These are phyloP conservation scores for Drosophila lacteicornis DNA, from an alignment of 1,140 invertebrate genomes.

Conservation along the genomic window DNA sequence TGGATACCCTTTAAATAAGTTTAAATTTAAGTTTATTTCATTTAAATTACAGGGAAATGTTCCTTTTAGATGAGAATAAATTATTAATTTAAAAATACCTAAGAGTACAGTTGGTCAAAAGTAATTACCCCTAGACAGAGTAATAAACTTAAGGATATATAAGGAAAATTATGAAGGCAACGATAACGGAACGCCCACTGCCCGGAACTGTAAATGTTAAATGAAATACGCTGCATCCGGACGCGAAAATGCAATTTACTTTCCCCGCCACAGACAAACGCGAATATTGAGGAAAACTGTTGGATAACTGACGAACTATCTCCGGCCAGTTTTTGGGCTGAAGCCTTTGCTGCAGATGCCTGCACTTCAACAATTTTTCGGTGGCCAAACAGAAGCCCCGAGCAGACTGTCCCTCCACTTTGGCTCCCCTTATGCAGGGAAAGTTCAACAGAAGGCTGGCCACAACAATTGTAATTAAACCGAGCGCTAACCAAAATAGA, in stretches of 20 bases:
- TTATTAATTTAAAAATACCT: background rate
- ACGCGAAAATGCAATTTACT: slow-evolving; percentile 79
- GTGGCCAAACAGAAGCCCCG: slow-evolving; percentile 31
- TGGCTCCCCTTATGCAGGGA: slow-evolving; percentile 1
- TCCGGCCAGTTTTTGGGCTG: slow-evolving; percentile 13
- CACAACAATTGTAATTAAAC: slow-evolving; percentile 81
- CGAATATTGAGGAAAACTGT: slow-evolving; percentile 20
- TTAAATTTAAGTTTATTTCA: too few species aligned
- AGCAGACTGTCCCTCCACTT: slow-evolving; percentile 1
- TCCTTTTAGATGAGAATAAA: too few species aligned
- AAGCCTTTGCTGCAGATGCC: slow-evolving; percentile 22
- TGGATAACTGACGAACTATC: slow-evolving; percentile 26
- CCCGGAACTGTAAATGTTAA: slow-evolving; percentile 53
- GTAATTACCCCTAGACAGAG: background rate
- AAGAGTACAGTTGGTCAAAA: background rate
- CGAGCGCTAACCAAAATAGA: slow-evolving; percentile 54
- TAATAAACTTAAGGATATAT: too few species aligned
- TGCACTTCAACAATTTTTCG: slow-evolving; percentile 30
- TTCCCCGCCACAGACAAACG: slow-evolving; percentile 32
- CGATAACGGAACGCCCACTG: slow-evolving; percentile 14
- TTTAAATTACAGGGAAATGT: too few species aligned
- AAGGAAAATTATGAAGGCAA: background rate
- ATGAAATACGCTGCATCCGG: slow-evolving; percentile 57
- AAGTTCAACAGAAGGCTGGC: slow-evolving; percentile 51
- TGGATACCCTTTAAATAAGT: background rate